These are phyloP conservation scores for Drosophila lutescens DNA, from an alignment of 2,888 invertebrate genomes.

Conservation along the genomic window DNA sequence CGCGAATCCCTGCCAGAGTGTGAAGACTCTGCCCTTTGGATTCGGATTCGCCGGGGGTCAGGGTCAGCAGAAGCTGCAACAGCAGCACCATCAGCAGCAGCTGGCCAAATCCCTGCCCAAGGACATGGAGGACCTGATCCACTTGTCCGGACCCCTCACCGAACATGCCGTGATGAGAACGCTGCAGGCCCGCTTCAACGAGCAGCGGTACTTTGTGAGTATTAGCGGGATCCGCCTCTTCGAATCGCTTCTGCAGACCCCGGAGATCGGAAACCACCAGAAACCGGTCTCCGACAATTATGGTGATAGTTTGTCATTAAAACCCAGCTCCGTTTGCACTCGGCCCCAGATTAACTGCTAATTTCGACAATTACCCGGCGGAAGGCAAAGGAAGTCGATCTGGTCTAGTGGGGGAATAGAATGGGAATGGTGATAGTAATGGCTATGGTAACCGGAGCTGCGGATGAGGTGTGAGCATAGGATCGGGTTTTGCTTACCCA, in stretches of 20 bases:
- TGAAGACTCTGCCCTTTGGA: constrained; percentile 78
- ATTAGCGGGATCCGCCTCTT: constrained; percentile 40
- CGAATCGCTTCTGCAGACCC: constrained; percentile 17
- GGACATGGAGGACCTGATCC: constrained; percentile 94
- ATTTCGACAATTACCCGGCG: constrained; percentile 61
- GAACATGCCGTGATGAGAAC: constrained; percentile 97
- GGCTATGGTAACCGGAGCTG: not conserved
- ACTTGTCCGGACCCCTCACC: constrained; percentile 95
- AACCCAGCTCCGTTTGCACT: constrained; percentile 57
- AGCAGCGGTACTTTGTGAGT: constrained; percentile 94
- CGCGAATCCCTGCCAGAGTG: constrained; percentile 81
- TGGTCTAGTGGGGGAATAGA: constrained; percentile 1
- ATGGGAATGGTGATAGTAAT: too few relatives aligned
- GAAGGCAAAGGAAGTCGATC: constrained; percentile 34
- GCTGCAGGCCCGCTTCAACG: constrained; percentile 94
- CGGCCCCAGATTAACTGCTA: constrained; percentile 66
- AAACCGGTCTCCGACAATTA: constrained; percentile 54
- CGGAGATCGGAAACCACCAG: constrained; percentile 9
- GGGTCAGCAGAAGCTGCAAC: constrained; percentile 33
- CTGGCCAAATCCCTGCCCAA: constrained; percentile 58
- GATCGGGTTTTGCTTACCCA: constrained; percentile 3
- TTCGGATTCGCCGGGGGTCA: constrained; percentile 50
- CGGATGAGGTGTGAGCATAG: constrained; percentile 37
- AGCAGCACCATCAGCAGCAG: constrained; percentile 40
- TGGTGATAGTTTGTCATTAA: constrained; percentile 60